phyloP scores from a whole-genome alignment of 2,113 vertebrate genomes.

The Labeo rohita region DNA sequence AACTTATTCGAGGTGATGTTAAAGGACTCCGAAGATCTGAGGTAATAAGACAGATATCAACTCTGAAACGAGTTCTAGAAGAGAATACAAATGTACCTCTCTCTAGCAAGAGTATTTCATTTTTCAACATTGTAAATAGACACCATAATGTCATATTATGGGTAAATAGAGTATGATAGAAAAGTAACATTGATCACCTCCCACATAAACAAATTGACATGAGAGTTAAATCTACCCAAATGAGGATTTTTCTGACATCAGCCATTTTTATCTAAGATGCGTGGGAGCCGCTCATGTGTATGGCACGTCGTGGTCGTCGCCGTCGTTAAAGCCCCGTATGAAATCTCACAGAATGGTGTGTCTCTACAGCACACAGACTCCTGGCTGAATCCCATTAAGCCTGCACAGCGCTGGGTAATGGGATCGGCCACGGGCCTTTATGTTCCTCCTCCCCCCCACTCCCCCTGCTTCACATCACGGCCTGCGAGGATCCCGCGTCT shows the following conservation, averaged over 20 bases:
- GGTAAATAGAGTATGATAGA: neutral
- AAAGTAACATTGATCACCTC: constrained; percentile 27
- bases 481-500: constrained; percentile 45
- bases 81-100: neutral
- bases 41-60: constrained; percentile 8
- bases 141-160: constrained; percentile 2
- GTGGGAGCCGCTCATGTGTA: constrained; percentile 43
- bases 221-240: constrained; percentile 37
- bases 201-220: constrained; percentile 15
- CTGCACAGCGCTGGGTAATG: constrained; percentile 61
- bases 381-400: constrained; percentile 64
- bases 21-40: constrained; percentile 10
- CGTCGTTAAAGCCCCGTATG: constrained; percentile 51
- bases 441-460: constrained; percentile 52
- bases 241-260: constrained; percentile 48
- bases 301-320: constrained; percentile 11
- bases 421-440: constrained; percentile 64
- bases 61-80: neutral
- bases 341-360: constrained; percentile 53
- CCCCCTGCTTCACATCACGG: constrained; percentile 22
- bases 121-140: neutral
- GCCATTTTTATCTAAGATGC: constrained; percentile 41
- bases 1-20: constrained; percentile 19
- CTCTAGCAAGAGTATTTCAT: neutral
- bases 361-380: constrained; percentile 58